Percentiles rank a stretch among this genome's conserved stretches.
Conservation (phyloP, 2,888 invertebrate species). For the Coremacera marginata region DNA sequence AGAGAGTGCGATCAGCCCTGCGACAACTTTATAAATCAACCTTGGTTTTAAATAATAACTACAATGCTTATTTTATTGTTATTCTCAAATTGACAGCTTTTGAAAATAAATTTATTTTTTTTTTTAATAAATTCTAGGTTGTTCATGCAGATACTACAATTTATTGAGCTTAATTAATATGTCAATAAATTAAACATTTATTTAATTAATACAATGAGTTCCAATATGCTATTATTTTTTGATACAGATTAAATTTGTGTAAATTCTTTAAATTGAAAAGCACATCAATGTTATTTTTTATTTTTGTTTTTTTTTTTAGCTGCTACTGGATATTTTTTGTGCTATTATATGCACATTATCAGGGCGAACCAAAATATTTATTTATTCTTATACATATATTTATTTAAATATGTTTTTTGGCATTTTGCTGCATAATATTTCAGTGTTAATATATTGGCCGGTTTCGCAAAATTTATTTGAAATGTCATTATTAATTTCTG, state of each 20-base stretch:
- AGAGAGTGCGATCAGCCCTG: no score
- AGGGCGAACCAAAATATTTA: no score
- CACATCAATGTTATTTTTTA: not conserved
- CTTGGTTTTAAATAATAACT: no score
- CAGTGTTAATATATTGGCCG: no score
- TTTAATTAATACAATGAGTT: not conserved
- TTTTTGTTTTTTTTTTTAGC: no score
- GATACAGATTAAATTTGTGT: not conserved
- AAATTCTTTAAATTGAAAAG: not conserved
- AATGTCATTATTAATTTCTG: no score
- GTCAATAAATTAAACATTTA: not conserved
- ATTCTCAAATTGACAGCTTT: not conserved
- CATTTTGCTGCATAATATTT: no score
- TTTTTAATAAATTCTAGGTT: not conserved
- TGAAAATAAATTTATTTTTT: not conserved
- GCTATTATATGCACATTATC: no score
- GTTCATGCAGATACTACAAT: not conserved
- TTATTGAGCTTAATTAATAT: not conserved
- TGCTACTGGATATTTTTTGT: not conserved
- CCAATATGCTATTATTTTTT: slow-evolving; percentile 6
- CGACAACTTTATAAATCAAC: no score
- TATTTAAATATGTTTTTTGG: no score
- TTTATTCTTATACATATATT: no score
- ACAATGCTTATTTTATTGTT: not conserved
- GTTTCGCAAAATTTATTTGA: no score